phyloP scores from a whole-genome alignment of 2,797 vertebrate species.

The Cuculus canorus region DNA sequence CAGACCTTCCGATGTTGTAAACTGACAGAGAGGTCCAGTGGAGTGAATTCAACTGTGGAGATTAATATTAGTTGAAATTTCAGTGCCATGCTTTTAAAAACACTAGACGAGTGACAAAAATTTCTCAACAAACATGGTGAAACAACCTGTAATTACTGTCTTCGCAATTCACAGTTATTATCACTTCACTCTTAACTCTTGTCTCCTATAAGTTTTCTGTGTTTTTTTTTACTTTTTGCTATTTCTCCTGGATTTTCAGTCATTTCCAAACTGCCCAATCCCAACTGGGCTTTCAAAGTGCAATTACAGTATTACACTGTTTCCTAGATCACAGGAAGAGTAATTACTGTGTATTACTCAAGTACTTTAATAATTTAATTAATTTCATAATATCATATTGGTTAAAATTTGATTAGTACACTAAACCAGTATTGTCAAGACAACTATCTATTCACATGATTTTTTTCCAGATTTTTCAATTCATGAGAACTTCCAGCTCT shows the following conservation, averaged over 20 bases:
- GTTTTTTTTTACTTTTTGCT: neutral
- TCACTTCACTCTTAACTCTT: neutral
- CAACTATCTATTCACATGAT: neutral
- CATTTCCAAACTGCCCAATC: neutral
- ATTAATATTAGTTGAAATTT: no score
- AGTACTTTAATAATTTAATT: neutral
- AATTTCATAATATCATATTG: neutral
- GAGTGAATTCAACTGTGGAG: no score
- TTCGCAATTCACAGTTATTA: neutral
- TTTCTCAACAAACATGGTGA: no score
- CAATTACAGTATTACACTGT: neutral
- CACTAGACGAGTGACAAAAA: no score
- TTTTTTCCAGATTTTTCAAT: slow-evolving; percentile 76
- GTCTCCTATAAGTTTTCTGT: neutral
- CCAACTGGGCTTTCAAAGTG: neutral
- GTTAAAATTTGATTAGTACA: neutral
- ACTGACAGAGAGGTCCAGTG: no score
- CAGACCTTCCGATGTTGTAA: no score
- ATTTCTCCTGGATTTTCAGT: neutral
- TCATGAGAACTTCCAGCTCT: slow-evolving; percentile 84
- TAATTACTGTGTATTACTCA: neutral
- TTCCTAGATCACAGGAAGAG: neutral
- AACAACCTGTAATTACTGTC: neutral
- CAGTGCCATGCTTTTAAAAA: no score
- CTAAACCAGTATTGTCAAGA: neutral